Base-by-base conservation (phyloP, 2,797 vertebrate species). In the Synanceia verrucosa region DNA sequence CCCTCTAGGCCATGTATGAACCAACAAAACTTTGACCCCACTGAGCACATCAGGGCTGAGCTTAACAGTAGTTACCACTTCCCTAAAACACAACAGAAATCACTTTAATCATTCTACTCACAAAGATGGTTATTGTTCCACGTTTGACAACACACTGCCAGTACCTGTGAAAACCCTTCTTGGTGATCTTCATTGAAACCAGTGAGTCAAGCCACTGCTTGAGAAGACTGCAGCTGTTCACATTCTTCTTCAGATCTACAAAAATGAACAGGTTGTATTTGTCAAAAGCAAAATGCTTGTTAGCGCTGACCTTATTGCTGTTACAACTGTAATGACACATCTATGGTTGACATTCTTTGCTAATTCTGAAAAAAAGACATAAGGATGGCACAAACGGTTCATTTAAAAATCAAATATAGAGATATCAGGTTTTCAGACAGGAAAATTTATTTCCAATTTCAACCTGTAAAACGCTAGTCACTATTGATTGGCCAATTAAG, bases 111-210 rank as follows among this genome's bases (percentile, higher is more conserved):
- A 4, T 47, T 46, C 2, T 29, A 21, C 4, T 51, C 41, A 67
- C 8, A 36, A 39, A 26, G 23, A 6, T 21, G 19, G 3, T 16
- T 21, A 19, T 5, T 37, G 9, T 43, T 59, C 6, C 3, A 39
- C 23, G 31, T 23, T 28, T 14, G 10, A 65, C 44, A 46, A 33
- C 37, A 18, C 14, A 29, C 4, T 21, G 3, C 3, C 23, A 14
- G 19, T 88, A 98, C 98, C 97, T 96, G 83, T 99, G 98, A 76
- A 98, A 98, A 10, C 98, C 98, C 14, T 91, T 92, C 70, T 97
- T 96, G 65, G 80, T 79, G 24, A 97, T 83, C 67, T 95, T 90
- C 86, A 96, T 86, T 0, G 81, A 93, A 81, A 97, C 81, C 23
- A 41, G 55, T 44, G 94, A 66, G 9, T 89, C 65, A 55, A 92